Base-by-base conservation (phyloP, 1,140 invertebrate species). In the Linepithema humile region DNA sequence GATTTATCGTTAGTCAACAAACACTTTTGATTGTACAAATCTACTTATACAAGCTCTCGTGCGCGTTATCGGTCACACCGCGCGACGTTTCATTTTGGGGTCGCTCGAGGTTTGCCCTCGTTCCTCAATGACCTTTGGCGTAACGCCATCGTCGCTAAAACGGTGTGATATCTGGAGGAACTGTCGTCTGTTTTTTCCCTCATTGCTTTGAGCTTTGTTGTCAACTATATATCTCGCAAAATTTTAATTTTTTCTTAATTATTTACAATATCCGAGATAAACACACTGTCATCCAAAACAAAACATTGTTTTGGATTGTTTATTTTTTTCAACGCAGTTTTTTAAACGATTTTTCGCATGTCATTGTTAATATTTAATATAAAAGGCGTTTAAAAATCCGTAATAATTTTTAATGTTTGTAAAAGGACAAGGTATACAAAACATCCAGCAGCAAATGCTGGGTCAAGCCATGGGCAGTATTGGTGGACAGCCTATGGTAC, bases 361-460 rank as follows among this genome's bases (percentile, higher is more conserved):
- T 4, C 38, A 20, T 17, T 23, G 10, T 15, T 67, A 29, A 57
- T 50, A 48, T 67, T 40, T n/a, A 1, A 40, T 26, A 53, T 12
- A n/a, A n/a, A n/a, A n/a, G 20, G n/a, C n/a, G n/a, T n/a, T n/a
- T n/a, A n/a, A n/a, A n/a, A n/a, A n/a, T n/a, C n/a, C n/a, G n/a
- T n/a, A 85, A 62, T 32, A 9, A 53, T 38, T 78, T 38, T 85
- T 57, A 35, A 15, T 87, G 35, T 82, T 85, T 10, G 43, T 59
- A 20, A 60, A 90, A 93, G 94, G 94, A 45, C 95, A 95, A 91
- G 92, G 92, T 64, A 95, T 94, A 86, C 94, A 94, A 85, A 95
- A 94, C 85, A 94, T 96, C 64, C 95, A 95, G 85, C 95, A 95
- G 82, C 95, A 96, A 93, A 94, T 96, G 91, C 90, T 96, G 89